phyloP scores from a whole-genome alignment of 2,888 invertebrate genomes.

The Cremastinae sp. region DNA sequence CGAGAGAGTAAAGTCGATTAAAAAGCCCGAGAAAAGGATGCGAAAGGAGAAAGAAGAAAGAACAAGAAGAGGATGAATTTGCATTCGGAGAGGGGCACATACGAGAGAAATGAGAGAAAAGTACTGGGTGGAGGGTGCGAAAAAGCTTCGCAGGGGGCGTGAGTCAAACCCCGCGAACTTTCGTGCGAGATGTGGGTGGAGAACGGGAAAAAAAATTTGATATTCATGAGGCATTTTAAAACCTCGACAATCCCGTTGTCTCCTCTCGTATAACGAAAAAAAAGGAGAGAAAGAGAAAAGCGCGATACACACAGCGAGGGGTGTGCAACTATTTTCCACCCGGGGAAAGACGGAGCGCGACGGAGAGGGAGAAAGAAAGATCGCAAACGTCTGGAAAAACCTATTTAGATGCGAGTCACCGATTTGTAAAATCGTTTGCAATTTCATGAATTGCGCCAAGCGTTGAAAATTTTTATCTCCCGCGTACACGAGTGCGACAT shows the following conservation, averaged over 20 bases:
- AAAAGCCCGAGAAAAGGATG: too few species aligned
- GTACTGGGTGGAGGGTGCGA: constrained; percentile 47
- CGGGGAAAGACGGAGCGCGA: constrained; percentile 3
- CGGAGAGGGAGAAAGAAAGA: constrained; percentile 5
- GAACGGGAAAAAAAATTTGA: constrained; percentile 69
- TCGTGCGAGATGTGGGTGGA: constrained; percentile 36
- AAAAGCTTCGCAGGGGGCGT: constrained; percentile 43
- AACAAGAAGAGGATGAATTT: constrained; percentile 27
- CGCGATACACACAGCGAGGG: constrained; percentile 3
- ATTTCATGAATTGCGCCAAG: constrained; percentile 46
- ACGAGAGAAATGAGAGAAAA: constrained; percentile 37
- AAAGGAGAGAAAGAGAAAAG: constrained; percentile 51
- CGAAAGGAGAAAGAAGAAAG: constrained; percentile 11
- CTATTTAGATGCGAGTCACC: constrained; percentile 71
- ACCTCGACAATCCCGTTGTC: constrained; percentile 64
- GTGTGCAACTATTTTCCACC: constrained; percentile 9
- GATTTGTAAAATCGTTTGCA: constrained; percentile 63
- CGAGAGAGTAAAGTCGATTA: too few species aligned
- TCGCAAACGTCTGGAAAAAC: constrained; percentile 67
- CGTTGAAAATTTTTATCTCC: constrained; percentile 60
- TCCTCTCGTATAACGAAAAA: constrained; percentile 30
- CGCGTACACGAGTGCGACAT: constrained; percentile 11
- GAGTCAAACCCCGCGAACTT: constrained; percentile 39
- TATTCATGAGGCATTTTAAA: constrained; percentile 75
- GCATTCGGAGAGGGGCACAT: constrained; percentile 43